These are phyloP conservation scores for Macropis europaea DNA, from an alignment of 2,888 invertebrate genomes.

Conservation along the genomic window DNA sequence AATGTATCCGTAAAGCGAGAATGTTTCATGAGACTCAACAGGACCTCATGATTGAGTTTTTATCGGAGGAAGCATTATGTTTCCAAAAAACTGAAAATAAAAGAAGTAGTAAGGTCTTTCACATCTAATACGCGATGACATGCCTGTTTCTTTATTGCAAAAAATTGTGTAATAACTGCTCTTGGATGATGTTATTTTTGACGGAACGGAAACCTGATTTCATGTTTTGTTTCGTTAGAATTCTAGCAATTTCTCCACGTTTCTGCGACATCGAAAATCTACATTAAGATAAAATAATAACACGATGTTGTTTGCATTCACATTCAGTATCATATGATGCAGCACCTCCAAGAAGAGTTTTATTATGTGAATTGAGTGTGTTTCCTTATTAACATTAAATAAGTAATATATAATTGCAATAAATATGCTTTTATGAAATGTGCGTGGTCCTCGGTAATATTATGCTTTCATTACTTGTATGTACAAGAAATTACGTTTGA, in stretches of 20 bases:
- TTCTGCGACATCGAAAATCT: background rate
- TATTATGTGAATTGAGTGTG: too few species aligned
- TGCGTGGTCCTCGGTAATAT: too few species aligned
- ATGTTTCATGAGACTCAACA: background rate
- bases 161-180: slow-evolving; percentile 25
- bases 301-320: too few species aligned
- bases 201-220: background rate
- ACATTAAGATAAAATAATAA: too few species aligned
- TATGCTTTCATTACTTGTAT: too few species aligned
- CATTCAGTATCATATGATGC: too few species aligned
- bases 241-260: background rate
- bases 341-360: too few species aligned
- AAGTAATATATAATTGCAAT: too few species aligned
- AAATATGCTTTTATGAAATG: too few species aligned
- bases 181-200: background rate
- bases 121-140: background rate
- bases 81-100: slow-evolving; percentile 24
- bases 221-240: background rate
- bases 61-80: background rate
- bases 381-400: too few species aligned
- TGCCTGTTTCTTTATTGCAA: slow-evolving; percentile 8
- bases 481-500: too few species aligned
- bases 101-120: slow-evolving; percentile 3
- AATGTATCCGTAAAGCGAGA: slow-evolving; percentile 30
- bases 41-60: slow-evolving; percentile 50